Base-by-base conservation (phyloP, 2,797 vertebrate species). In the Petrocephalus schoutedeni region DNA sequence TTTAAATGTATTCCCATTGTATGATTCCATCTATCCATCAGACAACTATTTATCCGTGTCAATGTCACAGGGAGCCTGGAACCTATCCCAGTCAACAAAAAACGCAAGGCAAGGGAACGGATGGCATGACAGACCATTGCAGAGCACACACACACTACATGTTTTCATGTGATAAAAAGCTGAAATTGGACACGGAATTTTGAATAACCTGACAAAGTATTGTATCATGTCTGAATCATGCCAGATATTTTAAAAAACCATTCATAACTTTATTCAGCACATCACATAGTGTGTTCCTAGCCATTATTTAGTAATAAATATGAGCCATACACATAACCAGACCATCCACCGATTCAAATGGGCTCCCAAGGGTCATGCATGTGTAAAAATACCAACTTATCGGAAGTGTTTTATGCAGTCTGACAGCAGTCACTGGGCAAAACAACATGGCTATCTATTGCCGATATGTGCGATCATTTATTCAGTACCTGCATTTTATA, bases 301-400 rank as follows among this genome's bases (percentile, higher is more conserved):
- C 88, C 71, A 87, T 84, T 7, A 85, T 85, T 64, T 88, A 89
- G 61, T 90, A 49, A 89, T 83, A 89, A 89, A 90, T 91, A 89
- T 91, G 58, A 89, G 87, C 90, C 91, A 61, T 91, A 93, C 91
- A 91, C 92, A 92, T 92, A 92, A 93, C 92, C 89, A 91, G 59
- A 9, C 67, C 87, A 77, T 7, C 12, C 87, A 90, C 90, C 21
- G 56, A 85, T 58, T 80, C 45, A 64, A 53, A 51, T 86, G 28
- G 87, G 57, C 86, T 90, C 90, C 89, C 89, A 85, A 6, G 90
- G 91, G 92, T 90, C 89, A 85, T 32, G 36, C 90, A 89, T 88
- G 89, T 88, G 92, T 90, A 90, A 91, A 90, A 90, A 91, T 36
- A 21, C 74, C 3, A 86, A 83, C 88, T 89, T 87, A 90, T 71